Base-by-base conservation (phyloP, 2,113 vertebrate genomes). In the Amphilophus citrinellus region DNA sequence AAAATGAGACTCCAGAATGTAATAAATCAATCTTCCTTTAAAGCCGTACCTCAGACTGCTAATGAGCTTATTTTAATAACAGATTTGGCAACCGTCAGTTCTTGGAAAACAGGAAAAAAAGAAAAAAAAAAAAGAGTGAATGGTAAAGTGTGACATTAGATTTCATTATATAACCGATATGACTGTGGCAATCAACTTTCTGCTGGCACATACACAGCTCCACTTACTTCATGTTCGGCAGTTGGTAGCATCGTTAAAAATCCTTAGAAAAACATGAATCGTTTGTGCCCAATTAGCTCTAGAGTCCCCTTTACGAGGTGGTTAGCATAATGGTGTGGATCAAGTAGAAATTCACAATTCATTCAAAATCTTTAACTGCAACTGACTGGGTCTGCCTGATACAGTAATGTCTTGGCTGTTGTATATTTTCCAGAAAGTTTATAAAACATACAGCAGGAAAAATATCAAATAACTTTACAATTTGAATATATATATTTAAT, bases 241-340 rank as follows among this genome's bases (percentile, higher is more conserved):
- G 91, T 92, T 96, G 95, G 94, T 95, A 95, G 95, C 94, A 96
- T 97, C 76, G 75, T 97, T 95, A 96, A 96, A 96, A 94, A 87
- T 63, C 85, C 95, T 96, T 96, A 96, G 91, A 97, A 97, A 97
- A 96, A 96, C 96, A 39, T 4, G 15, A 17, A 9, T 93, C 94
- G 94, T 97, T 95, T 94, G 89, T 91, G 86, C 90, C 90, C 27
- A 80, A 59, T 91, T 88, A 91, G 91, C 94, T 94, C 94, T 81
- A 75, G 93, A 95, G 93, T 96, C 94, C 91, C 90, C 81, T 94
- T 88, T 93, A 90, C 91, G 91, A 94, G 15, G 32, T 59, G 44
- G 42, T 56, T 77, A 17, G 35, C 50, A 14, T 47, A 30, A 47
- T 42, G n/a, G 44, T 10, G 50, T 24, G 66, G 84, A 76, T 79